Base-by-base conservation (phyloP, 2,888 invertebrate genomes). In the Stenichneumon culpator region DNA sequence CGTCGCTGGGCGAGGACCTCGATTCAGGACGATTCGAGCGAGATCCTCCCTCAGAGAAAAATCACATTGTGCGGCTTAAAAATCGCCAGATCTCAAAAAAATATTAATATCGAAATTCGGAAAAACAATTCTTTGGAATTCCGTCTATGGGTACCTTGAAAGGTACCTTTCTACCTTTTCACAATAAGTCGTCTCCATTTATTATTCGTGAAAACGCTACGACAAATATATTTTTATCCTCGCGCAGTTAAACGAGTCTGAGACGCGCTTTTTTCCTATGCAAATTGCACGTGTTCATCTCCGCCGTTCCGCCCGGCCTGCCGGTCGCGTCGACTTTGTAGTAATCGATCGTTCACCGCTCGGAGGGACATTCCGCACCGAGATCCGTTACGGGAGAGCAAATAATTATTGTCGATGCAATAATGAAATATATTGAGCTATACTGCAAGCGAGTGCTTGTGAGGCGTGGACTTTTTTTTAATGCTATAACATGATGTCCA, bases 291-390 rank as follows among this genome's bases (percentile, higher is more conserved):
- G 65, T 78, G 69, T 52, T 36, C 39, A 60, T 63, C 32, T 54
- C 74, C 54, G 22, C 63, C 65, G 47, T n/a, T n/a, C 72, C 68
- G 39, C 47, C 9, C 68, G 22, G 52, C 32, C 11, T 2, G 28
- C 54, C 19, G 25, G 2, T 16, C 54, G 19, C 50, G 36, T 14
- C 19, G 32, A 50, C 57, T 82, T 84, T 86, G 87, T 74, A 84
- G 82, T 78, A 80, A 88, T 89, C 88, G 89, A 89, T 89, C 70
- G 86, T 69, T 77, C 67, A 73, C 68, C 81, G 67, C 57, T 44
- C 72, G 63, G 22, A n/a, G 22, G 52, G 65, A 25, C 16, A 16
- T 70, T 32, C 16, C 52, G 47, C 22, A 65, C 50, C 7, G 44
- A 47, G 47, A 74, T 73, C 22, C 32, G 28, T 36, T n/a, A 22